A percentile compares a stretch with the other conserved stretches of the same genome.
These are phyloP conservation scores for Dinomys branickii DNA, from an alignment of 2,113 vertebrate genomes.

Conservation along the genomic window DNA sequence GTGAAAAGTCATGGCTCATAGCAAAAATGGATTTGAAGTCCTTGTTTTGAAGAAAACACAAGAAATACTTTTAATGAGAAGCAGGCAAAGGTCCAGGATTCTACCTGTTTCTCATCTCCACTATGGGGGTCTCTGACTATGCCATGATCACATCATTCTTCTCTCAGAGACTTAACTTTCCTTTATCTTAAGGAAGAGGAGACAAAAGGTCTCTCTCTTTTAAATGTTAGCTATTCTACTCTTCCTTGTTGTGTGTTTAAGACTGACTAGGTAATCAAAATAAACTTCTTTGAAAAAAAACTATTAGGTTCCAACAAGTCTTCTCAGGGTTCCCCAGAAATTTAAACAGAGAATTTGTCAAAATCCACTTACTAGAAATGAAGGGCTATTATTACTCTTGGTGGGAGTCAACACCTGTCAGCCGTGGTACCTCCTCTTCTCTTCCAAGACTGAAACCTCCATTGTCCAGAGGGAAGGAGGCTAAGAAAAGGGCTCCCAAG, in stretches of 20 bases:
- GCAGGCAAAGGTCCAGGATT: not conserved
- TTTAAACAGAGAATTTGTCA: conserved; percentile 32
- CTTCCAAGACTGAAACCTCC: not conserved
- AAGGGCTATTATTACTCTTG: not conserved
- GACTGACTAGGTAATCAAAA: not conserved
- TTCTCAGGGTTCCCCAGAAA: not conserved
- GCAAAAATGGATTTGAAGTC: not conserved
- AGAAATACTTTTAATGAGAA: not conserved
- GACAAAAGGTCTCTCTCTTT: not conserved
- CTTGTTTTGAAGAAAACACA: not conserved
- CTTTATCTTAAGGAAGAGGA: not conserved
- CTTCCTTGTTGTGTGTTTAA: not conserved
- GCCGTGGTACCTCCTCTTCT: not conserved
- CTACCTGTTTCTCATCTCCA: not conserved
- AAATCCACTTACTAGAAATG: conserved; percentile 2
- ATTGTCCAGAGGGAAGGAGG: not conserved
- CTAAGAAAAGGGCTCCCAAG: not conserved
- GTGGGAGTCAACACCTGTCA: not conserved
- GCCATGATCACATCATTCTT: not conserved
- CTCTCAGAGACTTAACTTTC: not conserved
- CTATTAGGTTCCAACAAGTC: not conserved
- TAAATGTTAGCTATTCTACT: not conserved
- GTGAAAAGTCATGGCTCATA: not conserved
- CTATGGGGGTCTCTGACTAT: not conserved
- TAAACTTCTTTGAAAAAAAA: not conserved